Evolutionary conservation across 2,113 vertebrate genomes (phyloP), one percentile per base, ranked within the genome.

Genomic region (Corythaeola cristata): DNA sequence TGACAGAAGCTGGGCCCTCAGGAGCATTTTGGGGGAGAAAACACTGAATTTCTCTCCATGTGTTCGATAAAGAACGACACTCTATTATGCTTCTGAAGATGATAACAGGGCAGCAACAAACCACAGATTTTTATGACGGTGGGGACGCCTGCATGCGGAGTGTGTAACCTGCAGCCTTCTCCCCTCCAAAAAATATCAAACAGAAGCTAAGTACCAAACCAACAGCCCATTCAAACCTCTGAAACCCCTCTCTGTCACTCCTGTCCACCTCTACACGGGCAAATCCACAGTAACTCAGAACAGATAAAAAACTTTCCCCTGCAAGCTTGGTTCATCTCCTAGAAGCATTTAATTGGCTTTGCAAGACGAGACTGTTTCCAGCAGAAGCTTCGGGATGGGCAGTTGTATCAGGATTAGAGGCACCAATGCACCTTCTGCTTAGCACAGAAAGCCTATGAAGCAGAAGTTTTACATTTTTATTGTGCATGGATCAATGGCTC

Each of bases 131-230:
- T 50, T 39, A 24, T 6, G 12, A 35, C 8, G 28, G 18, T 1
- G 0, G 32, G 39, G 55, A 72, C 1, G 2, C 3, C 53, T 12
- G 12, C 1, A 0, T 27, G 3, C 2, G 5, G 33, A 35, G 3
- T 67, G 7, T 9, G 41, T 39, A 64, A 78, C 53, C 73, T 55
- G 41, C 73, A 93, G 35, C 41, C 30, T 62, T 39, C 41, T 77
- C 11, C 30, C 5, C 16, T 75, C 47, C 60, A 67, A 26, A 83
- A 64, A 35, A 18, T 0, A 66, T 39, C 35, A 6, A 10, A n/a
- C 23, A 84, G 77, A 66, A 33, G 22, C 16, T 8, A n/a, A 60
- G 18, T 5, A 21, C 60, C 37, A 63, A 75, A 78, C 6, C 37
- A 71, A 45, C 16, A 74, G 35, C 67, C 33, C 39, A 13, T 9